Conservation (phyloP, 2,113 vertebrate genomes). For the Cepphus grylle region DNA sequence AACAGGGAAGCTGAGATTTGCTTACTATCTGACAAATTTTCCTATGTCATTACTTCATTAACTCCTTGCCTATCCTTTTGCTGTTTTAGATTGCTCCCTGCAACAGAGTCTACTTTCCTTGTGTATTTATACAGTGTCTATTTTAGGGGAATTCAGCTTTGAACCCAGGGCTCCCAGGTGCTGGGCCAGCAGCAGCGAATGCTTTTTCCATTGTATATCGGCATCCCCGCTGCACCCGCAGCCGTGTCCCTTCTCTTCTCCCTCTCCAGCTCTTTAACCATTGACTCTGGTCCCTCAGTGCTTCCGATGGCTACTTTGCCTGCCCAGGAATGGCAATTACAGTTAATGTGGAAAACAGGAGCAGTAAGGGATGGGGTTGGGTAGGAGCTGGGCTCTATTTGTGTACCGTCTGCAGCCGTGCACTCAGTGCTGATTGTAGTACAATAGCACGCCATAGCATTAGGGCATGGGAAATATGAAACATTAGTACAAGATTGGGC, state of each 20-base stretch:
- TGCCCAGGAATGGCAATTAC: not conserved
- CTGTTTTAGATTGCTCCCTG: not conserved
- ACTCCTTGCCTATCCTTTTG: not conserved
- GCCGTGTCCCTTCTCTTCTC: not conserved
- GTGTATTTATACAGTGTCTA: not conserved
- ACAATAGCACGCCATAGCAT: rapidly evolving
- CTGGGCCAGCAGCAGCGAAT: not conserved
- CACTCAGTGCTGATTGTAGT: not conserved
- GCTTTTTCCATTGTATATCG: not conserved
- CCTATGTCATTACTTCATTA: not conserved
- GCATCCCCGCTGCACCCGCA: not conserved
- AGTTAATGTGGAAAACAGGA: not conserved
- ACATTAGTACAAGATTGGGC: not conserved
- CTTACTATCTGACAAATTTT: not conserved
- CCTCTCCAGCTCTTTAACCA: not conserved
- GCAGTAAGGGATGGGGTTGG: not conserved
- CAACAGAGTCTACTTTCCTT: not conserved
- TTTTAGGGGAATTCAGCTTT: not conserved
- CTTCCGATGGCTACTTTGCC: not conserved
- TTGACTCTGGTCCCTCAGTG: not conserved
- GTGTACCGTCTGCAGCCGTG: rapidly evolving
- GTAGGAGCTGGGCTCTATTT: not conserved
- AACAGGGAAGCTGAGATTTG: not conserved
- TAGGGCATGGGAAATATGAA: not conserved
- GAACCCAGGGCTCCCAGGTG: not conserved